Evolutionary conservation across 2,113 vertebrate species (phyloP), one percentile per base, ranked within the genome.

Genomic region (Calyptommatus sinebrachiatus): DNA sequence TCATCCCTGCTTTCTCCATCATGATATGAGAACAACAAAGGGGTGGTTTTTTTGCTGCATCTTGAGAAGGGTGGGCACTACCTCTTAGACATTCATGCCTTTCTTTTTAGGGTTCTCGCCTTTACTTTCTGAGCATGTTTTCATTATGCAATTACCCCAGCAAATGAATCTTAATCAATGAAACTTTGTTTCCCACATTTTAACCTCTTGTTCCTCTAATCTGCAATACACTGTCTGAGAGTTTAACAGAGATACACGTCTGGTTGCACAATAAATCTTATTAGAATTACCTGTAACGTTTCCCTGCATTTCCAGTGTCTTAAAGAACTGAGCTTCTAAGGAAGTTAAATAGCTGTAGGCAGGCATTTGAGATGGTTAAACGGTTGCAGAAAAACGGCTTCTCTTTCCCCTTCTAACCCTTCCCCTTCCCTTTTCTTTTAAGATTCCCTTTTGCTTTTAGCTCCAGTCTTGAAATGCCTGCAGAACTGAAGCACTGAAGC

Each of bases 401-500:
- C 14, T 57, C 16, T 16, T 5, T 18, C 14, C 53, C 53, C 11
- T 5, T 18, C 22, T 41, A n/a, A 14, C 41, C 21, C 29, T 41
- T 48, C 65, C 74, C 7, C n/a, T 29, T 1, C 71, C 69, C 0
- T 10, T 14, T 50, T 24, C 29, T 69, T 65, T 48, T 20, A 45
- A 66, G 21, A 4, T 79, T 66, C 71, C 88, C 14, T 79, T 41
- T 76, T 70, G 28, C 31, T 70, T 74, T 29, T 69, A 84, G 85
- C 41, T 88, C 73, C 85, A 87, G 71, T 46, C 12, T 70, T 4
- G 24, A 35, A 2, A 60, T 72, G 53, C 82, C 76, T 1, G 0
- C 66, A 4, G 81, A 88, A 90, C 73, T 31, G 82, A 82, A 90
- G 80, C 81, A 90, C 73, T 35, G 82, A 82, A 90, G 80, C 82